Percentiles rank a stretch among this genome's conserved stretches.
Evolutionary conservation across 2,888 invertebrate species (phyloP).

Genomic region (Metallyticus violacea): DNA sequence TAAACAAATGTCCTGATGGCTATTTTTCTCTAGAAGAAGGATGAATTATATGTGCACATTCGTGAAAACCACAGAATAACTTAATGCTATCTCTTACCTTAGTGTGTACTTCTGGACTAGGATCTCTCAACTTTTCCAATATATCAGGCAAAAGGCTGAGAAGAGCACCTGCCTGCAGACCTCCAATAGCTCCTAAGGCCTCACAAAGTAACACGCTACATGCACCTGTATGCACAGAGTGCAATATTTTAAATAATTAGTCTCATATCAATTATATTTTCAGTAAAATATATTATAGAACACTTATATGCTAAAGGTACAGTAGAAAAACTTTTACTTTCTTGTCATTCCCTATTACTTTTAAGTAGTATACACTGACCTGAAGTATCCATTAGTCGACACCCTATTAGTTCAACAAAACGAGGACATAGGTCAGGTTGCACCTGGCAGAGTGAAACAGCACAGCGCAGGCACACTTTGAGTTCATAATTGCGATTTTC

Average conservation of each 20-base stretch:
- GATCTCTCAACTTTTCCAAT: conserved; percentile 50
- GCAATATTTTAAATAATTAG: background rate
- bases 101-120: conserved; percentile 49
- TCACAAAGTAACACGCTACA: conserved; percentile 62
- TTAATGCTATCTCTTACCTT: too few relatives aligned
- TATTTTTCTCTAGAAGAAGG: too few relatives aligned
- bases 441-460: conserved; percentile 67
- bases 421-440: conserved; percentile 60
- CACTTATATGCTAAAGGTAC: too few relatives aligned
- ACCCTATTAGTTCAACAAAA: conserved; percentile 64
- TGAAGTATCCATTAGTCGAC: conserved; percentile 46
- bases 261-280: too few relatives aligned
- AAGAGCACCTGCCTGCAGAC: conserved; percentile 57
- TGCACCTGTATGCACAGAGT: conserved; percentile 41
- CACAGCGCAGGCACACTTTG: conserved; percentile 66
- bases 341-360: too few relatives aligned
- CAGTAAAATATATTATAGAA: too few relatives aligned
- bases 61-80: too few relatives aligned
- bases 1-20: too few relatives aligned
- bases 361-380: conserved; percentile 40
- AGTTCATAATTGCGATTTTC: conserved; percentile 55
- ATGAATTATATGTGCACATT: too few relatives aligned
- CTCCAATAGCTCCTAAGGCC: conserved; percentile 72
- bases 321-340: too few relatives aligned
- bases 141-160: conserved; percentile 57